Evolutionary conservation across 2,797 vertebrate genomes (phyloP), one percentile per base, ranked within the genome.

Genomic region (Rhinichthys osculus): DNA sequence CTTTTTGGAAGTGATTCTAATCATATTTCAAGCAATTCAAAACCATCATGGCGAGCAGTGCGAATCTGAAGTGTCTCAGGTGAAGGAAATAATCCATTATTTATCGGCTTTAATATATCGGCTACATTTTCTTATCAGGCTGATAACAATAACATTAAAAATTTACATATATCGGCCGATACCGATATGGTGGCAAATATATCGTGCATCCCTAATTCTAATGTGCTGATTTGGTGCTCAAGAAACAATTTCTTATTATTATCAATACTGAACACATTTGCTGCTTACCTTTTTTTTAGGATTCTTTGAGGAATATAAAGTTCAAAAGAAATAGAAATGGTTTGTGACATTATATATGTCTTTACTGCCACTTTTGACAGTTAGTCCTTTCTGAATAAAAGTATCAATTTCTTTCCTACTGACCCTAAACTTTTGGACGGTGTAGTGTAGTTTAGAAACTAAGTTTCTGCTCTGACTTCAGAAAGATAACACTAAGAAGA

Each of bases 401-500:
- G 21, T 4, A 59, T 78, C 4, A 2, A 16, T 38, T 59, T 77
- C 1, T 77, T 54, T 27, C 57, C 7, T 47, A 44, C 7, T 13
- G 79, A 52, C 6, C 6, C 8, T 13, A 81, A 52, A 70, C 19
- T n/a, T 81, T 69, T 81, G 30, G 50, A 50, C 0, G 10, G 10
- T 67, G 10, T 52, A 17, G 14, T 19, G 38, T 33, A 54, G 33
- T 10, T 77, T 54, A 19, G 33, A 21, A 70, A 40, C 35, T 21
- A 21, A 30, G 38, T 47, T 47, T 62, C 19, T 33, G 52, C 67
- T 50, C 19, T 62, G 38, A 71, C 40, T 62, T 72, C 30, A 44
- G 62, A 19, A 2, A 33, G 38, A 59, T 84, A 44, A 85, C 78
- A 85, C 70, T 64, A 50, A 47, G 40, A 64, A 74, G 42, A 74